Evolutionary conservation across 1,140 invertebrate species (phyloP).

Genomic region (Marisa cornuarietis): DNA sequence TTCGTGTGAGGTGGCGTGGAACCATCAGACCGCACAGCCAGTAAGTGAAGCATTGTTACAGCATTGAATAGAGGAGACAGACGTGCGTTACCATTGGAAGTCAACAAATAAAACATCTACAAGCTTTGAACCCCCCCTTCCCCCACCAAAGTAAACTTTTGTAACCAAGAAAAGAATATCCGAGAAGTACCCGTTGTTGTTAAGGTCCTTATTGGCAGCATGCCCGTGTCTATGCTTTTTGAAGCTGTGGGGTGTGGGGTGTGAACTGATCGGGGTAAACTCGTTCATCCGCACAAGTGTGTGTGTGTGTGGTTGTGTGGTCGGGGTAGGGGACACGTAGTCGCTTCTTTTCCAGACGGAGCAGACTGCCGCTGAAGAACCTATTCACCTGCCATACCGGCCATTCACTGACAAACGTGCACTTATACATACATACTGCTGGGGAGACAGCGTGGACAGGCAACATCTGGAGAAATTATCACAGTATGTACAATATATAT

Average conservation of each 20-base stretch:
- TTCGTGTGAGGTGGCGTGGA: too few species aligned
- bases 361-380: too few species aligned
- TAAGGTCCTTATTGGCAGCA: background rate
- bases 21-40: too few species aligned
- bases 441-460: background rate
- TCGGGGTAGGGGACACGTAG: background rate
- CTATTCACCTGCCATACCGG: too few species aligned
- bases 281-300: background rate
- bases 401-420: background rate
- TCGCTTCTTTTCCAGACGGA: too few species aligned
- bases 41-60: too few species aligned
- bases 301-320: background rate
- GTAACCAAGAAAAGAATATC: background rate
- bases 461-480: slow-evolving; percentile 4
- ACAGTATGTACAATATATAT: background rate
- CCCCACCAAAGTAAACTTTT: slow-evolving; percentile 62
- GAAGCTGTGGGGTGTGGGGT: too few species aligned
- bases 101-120: slow-evolving; percentile 23
- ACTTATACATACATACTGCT: background rate
- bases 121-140: slow-evolving; percentile 62
- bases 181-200: background rate
- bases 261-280: background rate
- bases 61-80: too few species aligned
- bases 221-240: background rate
- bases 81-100: too few species aligned